phyloP scores from a whole-genome alignment of 1,140 invertebrate genomes.

The Lepidurus arcticus region DNA sequence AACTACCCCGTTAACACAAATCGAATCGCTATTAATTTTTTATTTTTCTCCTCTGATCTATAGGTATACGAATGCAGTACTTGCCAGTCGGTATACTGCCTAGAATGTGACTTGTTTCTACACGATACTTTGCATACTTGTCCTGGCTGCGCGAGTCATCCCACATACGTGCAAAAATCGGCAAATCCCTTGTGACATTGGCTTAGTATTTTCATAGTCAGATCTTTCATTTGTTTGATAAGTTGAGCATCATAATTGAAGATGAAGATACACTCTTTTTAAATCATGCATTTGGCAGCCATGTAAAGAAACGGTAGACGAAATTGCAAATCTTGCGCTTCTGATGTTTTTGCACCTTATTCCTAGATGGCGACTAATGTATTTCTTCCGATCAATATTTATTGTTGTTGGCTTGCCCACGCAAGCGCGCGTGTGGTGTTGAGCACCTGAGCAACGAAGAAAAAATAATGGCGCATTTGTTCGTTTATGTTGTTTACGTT shows the following conservation, averaged over 20 bases:
- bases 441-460: slow-evolving; percentile 5
- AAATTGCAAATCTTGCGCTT: no score
- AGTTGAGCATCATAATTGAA: not conserved
- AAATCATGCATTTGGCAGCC: not conserved
- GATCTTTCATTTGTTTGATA: not conserved
- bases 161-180: slow-evolving; percentile 46
- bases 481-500: slow-evolving; percentile 1
- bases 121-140: slow-evolving; percentile 89
- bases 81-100: slow-evolving; percentile 75
- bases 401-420: not conserved
- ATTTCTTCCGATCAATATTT: not conserved
- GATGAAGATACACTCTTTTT: not conserved
- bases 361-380: no score
- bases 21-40: not conserved
- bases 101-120: slow-evolving; percentile 92
- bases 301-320: no score
- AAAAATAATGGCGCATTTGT: not conserved
- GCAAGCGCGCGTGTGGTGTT: not conserved
- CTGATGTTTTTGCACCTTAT: not conserved
- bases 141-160: slow-evolving; percentile 76
- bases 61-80: slow-evolving; percentile 71
- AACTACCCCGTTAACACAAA: not conserved
- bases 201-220: not conserved
- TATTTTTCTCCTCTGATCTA: slow-evolving; percentile 41
- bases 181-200: not conserved